phyloP scores from a whole-genome alignment of 2,113 vertebrate species.

The Meleagris gallopavo region DNA sequence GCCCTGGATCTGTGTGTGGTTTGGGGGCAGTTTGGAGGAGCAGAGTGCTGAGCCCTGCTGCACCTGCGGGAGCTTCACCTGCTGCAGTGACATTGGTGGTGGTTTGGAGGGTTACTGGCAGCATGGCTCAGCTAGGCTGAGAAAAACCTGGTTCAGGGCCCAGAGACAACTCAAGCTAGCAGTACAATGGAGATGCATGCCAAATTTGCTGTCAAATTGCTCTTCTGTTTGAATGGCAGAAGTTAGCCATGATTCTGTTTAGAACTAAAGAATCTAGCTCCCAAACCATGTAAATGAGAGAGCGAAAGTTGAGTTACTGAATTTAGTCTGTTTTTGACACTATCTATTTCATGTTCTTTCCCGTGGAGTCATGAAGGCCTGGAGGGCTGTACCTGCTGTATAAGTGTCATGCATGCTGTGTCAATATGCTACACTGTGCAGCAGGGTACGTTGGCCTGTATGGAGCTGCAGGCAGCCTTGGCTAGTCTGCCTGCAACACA shows the following conservation, averaged over 20 bases:
- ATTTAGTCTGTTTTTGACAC: not conserved
- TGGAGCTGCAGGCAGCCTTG: not conserved
- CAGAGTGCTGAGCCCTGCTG: too few species aligned
- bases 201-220: not conserved
- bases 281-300: not conserved
- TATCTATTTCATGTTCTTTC: not conserved
- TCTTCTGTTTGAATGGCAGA: not conserved
- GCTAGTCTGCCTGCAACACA: not conserved
- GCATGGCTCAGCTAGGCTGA: not conserved
- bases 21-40: not conserved
- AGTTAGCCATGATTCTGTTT: not conserved
- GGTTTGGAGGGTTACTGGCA: not conserved
- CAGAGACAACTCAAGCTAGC: not conserved
- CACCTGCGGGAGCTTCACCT: not conserved
- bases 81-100: not conserved
- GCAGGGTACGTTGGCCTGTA: not conserved
- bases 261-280: not conserved
- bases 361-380: not conserved
- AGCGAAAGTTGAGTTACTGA: not conserved
- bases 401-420: not conserved
- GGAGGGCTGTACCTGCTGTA: not conserved
- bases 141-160: not conserved
- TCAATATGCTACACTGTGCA: not conserved
- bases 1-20: not conserved
- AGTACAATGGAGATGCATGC: not conserved